phyloP scores from a whole-genome alignment of 2,888 invertebrate genomes.

The Aelia acuminata region DNA sequence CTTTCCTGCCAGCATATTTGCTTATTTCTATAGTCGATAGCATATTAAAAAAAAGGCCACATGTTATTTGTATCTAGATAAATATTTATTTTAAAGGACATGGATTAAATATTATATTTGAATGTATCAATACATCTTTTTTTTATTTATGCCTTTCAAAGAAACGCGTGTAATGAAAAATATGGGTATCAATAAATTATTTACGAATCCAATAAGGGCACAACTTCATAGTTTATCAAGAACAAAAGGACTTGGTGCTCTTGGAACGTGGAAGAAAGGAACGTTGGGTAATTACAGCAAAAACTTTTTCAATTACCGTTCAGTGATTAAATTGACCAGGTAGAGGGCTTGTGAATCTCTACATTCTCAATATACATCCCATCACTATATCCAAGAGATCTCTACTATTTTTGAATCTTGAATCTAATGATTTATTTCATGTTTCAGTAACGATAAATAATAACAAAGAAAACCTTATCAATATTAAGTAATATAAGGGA shows the following conservation, averaged over 20 bases:
- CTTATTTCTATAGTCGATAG: too few species aligned
- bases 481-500: too few species aligned
- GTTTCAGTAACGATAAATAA: background rate
- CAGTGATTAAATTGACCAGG: background rate
- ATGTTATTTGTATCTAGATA: too few species aligned
- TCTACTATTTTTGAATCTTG: too few species aligned
- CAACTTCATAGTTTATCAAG: background rate
- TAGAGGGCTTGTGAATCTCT: background rate
- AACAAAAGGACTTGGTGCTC: background rate
- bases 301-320: slow-evolving; percentile 39
- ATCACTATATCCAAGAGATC: background rate
- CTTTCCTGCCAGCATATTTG: too few species aligned
- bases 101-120: too few species aligned
- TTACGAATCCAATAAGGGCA: background rate
- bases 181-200: background rate
- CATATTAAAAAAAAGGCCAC: too few species aligned
- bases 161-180: too few species aligned
- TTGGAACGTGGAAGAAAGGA: background rate
- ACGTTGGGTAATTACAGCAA: slow-evolving; percentile 8
- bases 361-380: background rate
- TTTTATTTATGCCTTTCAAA: too few species aligned
- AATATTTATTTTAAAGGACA: too few species aligned
- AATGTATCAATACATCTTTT: too few species aligned
- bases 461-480: too few species aligned
- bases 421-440: background rate